Percentiles rank a stretch among this genome's conserved stretches.
phyloP scores from a whole-genome alignment of 2,113 vertebrate species.

The Corythaeola cristata region DNA sequence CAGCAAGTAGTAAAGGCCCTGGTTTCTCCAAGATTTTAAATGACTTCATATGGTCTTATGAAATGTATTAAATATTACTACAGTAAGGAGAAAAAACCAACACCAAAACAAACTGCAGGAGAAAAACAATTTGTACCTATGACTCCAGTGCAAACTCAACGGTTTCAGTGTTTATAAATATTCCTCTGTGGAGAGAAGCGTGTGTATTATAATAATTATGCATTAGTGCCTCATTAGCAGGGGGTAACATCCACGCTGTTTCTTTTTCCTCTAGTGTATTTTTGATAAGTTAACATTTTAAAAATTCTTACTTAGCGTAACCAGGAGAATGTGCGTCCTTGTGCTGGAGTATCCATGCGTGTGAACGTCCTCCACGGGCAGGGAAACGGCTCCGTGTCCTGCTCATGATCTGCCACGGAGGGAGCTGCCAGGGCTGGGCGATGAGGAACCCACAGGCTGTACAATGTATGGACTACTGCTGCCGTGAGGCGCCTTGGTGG shows the following conservation, averaged over 20 bases:
- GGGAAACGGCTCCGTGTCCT: fast-evolving
- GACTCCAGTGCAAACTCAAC: constrained; percentile 62
- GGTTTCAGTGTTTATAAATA: constrained; percentile 80
- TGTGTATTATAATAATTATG: constrained; percentile 81
- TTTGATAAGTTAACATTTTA: constrained; percentile 76
- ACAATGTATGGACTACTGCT: fast-evolving
- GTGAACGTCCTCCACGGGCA: not conserved
- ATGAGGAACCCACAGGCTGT: fast-evolving
- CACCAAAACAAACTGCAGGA: constrained; percentile 57
- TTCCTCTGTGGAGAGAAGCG: constrained; percentile 76
- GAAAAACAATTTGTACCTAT: constrained; percentile 71
- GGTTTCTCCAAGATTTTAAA: constrained; percentile 51
- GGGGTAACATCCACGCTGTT: constrained; percentile 73
- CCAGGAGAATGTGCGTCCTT: not conserved
- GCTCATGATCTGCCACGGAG: fast-evolving
- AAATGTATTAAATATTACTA: constrained; percentile 63
- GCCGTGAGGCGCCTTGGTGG: fast-evolving
- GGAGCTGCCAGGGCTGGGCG: not conserved
- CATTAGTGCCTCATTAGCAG: constrained; percentile 83
- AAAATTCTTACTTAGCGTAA: constrained; percentile 71
- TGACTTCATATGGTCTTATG: not conserved
- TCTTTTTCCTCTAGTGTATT: constrained; percentile 79
- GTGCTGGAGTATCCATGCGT: not conserved
- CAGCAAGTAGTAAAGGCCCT: not conserved
- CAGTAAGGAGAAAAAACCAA: constrained; percentile 27